Base-by-base conservation (phyloP, 2,113 vertebrate species). In the Peromyscus californicus region DNA sequence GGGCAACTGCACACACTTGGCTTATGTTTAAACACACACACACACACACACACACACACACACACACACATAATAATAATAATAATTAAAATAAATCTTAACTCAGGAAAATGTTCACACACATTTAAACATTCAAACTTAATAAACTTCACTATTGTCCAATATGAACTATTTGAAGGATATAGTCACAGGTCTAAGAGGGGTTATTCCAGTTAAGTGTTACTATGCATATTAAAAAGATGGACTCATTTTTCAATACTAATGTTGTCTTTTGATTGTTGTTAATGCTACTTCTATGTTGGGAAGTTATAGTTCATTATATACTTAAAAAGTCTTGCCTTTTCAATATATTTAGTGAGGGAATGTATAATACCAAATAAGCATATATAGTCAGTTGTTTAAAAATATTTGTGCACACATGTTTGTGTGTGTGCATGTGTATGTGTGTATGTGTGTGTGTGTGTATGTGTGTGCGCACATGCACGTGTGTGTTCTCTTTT, bases 191-290 rank as follows among this genome's bases (percentile, higher is more conserved):
- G 61, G 33, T 76, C 17, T 85, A 91, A 89, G 39, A 19, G n/a
- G n/a, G 36, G 80, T 36, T 92, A 92, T 33, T 22, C 76, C 21
- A 70, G 22, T 39, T 84, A 84, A 84, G 63, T 95, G 59, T 84
- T 70, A 57, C 13, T 21, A 5, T 33, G 24, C 69, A 21, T 80
- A 19, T 15, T 87, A 67, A 90, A 90, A 67, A 42, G 51, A 21
- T 54, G 16, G 59, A 70, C 51, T 69, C 70, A 3, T 3, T 67
- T 59, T 75, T 74, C 57, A 0, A 70, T 72, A 57, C 21, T 88
- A 69, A 63, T 70, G 76, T 45, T 91, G 63, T 78, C 10, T 22
- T 76, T 90, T 91, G 22, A 2, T 76, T 42, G 17, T 67, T 93
- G 24, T 45, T 78, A 45, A 88, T 65, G n/a, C 10, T 29, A 54